Evolutionary conservation across 2,797 vertebrate species (phyloP), one percentile per base, ranked within the genome.

Genomic region (Cossypha caffra): DNA sequence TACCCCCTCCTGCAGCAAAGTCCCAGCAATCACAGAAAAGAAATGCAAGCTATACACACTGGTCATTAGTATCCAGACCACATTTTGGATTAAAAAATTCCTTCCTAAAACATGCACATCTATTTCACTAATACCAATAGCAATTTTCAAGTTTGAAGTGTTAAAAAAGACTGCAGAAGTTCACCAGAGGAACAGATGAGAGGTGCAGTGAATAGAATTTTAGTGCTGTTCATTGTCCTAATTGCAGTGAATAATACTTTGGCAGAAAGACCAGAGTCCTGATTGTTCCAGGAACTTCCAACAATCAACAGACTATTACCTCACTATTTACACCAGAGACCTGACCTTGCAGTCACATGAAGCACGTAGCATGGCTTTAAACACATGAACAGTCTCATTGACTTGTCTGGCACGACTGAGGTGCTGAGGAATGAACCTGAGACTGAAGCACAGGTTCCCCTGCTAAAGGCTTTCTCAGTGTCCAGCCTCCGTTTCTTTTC

Each of bases 181-280:
- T 79, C 50, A 54, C 21, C 24, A 74, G 52, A 91, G 42, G 13
- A 89, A 50, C 2, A 11, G 61, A 76, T 54, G 45, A 93, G 43
- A 84, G 37, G n/a, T 67, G 26, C 29, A 77, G 26, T 59, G 51
- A 86, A 68, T 10, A 15, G 58, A 26, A 86, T 47, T 80, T 55
- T 59, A 72, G 48, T 35, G 29, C 47, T 78, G 55, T 51, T 75
- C 51, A 50, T 72, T 90, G 69, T 84, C 69, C 62, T 90, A 91
- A 93, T 93, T 96, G 64, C 58, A 81, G 40, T 45, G 85, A 95
- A 91, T 81, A 93, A 86, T 68, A 87, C 62, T 94, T 95, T 94
- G 89, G 94, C 89, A 94, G 81, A 88, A 57, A 63, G 45, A 75
- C 29, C 68, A 57, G 31, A 88, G n/a, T 35, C 29, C n/a, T 68